phyloP scores from a whole-genome alignment of 2,797 vertebrate species.

The Argyrosomus regius region DNA sequence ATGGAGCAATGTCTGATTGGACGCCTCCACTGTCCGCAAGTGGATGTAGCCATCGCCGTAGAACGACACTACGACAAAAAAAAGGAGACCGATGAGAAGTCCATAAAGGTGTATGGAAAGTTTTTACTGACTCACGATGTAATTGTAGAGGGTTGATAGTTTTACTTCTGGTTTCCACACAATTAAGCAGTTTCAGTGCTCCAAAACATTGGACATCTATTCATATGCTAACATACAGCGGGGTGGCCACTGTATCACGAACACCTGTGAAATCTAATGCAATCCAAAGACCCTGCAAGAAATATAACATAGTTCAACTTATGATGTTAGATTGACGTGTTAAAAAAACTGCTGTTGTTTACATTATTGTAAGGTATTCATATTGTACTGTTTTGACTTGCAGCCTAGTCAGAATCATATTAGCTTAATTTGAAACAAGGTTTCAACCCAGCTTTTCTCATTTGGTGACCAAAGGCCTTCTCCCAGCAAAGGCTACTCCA shows the following conservation, averaged over 20 bases:
- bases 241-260: not conserved
- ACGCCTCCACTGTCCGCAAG: conserved; percentile 84
- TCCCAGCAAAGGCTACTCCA: conserved; percentile 22
- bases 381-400: not conserved
- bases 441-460: not conserved
- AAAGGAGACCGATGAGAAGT: conserved; percentile 5
- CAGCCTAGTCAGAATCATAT: not conserved
- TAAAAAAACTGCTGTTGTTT: too few species aligned
- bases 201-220: too few species aligned
- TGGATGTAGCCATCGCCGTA: conserved; percentile 91
- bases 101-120: not conserved
- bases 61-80: conserved; percentile 87
- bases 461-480: conserved; percentile 6
- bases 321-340: not conserved
- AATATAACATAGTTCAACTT: not conserved
- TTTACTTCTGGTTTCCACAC: not conserved
- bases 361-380: not conserved
- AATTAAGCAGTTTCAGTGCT: not conserved
- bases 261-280: not conserved
- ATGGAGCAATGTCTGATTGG: conserved; percentile 84
- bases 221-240: not conserved
- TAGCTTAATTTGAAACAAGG: not conserved
- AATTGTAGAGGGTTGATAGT: not conserved
- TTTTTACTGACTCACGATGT: not conserved
- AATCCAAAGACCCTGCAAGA: not conserved